A percentile compares a stretch with the other conserved stretches of the same genome.
phyloP scores from a whole-genome alignment of 2,113 vertebrate species.

The Carassius carassius region DNA sequence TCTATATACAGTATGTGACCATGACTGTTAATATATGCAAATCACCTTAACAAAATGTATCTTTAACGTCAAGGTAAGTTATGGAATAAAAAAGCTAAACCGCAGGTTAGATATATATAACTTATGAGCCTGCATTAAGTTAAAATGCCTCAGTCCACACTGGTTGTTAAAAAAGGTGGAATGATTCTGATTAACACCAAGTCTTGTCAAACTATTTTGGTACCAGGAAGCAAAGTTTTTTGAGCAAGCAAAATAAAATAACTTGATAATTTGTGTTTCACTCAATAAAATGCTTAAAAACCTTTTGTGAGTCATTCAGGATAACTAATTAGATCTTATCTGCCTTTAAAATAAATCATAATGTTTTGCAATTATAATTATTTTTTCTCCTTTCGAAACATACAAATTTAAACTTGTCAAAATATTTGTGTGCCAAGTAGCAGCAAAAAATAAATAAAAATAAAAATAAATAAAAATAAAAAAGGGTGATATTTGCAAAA shows the following conservation, averaged over 20 bases:
- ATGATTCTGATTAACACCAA: background rate
- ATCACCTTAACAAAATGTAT: too few species aligned
- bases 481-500: too few species aligned
- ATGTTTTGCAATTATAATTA: background rate
- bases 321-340: background rate
- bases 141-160: background rate
- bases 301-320: background rate
- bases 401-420: background rate
- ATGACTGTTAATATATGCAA: background rate
- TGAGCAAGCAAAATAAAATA: background rate
- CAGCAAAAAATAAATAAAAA: too few species aligned
- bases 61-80: background rate
- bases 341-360: too few species aligned
- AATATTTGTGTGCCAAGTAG: too few species aligned
- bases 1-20: background rate
- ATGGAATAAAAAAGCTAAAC: background rate
- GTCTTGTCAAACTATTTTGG: background rate
- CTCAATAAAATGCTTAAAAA: background rate
- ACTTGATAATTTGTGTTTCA: background rate
- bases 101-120: too few species aligned
- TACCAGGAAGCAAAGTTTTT: background rate
- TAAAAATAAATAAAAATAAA: too few species aligned
- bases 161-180: background rate
- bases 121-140: background rate
- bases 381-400: background rate